Percentiles rank a stretch among this genome's conserved stretches.
Conservation (phyloP, 2,797 vertebrate species). For the Myripristis jacobus region DNA sequence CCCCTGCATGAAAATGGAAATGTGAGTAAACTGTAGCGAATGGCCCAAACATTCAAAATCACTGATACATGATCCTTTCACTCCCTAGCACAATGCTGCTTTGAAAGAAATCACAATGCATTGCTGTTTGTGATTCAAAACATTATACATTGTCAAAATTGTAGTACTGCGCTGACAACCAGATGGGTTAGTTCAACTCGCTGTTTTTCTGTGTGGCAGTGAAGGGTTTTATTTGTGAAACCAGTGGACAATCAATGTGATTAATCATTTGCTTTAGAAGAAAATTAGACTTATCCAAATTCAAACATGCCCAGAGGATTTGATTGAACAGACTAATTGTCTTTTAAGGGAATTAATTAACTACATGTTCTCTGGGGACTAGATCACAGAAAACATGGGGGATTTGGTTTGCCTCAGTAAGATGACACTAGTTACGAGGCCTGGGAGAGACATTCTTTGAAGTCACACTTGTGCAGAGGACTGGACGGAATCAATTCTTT, state of each 20-base stretch:
- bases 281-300: slow-evolving; percentile 53
- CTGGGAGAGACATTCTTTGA: slow-evolving; percentile 58
- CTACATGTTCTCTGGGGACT: slow-evolving; percentile 36
- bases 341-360: slow-evolving; percentile 65
- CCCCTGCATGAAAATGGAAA: no score
- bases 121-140: slow-evolving; percentile 12
- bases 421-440: slow-evolving; percentile 47
- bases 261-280: slow-evolving; percentile 55
- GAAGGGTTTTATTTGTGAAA: slow-evolving; percentile 30
- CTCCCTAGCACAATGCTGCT: slow-evolving; percentile 19
- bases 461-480: slow-evolving; percentile 49
- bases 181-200: not conserved
- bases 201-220: not conserved
- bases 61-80: no score
- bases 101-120: slow-evolving; percentile 23
- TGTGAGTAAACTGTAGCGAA: no score
- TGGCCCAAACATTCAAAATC: no score
- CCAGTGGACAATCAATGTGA: slow-evolving; percentile 33
- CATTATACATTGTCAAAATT: slow-evolving; percentile 4
- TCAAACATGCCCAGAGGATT: slow-evolving; percentile 54
- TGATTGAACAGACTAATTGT: slow-evolving; percentile 69
- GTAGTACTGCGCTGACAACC: not conserved
- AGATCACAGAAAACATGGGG: slow-evolving; percentile 45
- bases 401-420: slow-evolving; percentile 41
- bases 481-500: slow-evolving; percentile 60